These are phyloP conservation scores for Mactra quadrangularis DNA, from an alignment of 1,140 invertebrate genomes.

Conservation along the genomic window DNA sequence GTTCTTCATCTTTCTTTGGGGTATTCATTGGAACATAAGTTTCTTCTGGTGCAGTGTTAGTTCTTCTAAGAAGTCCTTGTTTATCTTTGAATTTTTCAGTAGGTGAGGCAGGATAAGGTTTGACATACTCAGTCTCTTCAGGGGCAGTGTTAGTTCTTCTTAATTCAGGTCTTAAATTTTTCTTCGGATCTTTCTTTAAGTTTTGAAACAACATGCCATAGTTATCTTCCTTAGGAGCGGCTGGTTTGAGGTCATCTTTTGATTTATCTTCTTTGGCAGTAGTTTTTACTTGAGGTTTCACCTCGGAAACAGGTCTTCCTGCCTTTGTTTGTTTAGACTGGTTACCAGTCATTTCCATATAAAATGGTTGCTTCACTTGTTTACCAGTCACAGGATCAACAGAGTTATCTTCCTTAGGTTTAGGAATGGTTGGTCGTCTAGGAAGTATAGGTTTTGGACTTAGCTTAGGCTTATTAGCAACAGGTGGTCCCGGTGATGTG, in stretches of 20 bases:
- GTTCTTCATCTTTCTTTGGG: neutral
- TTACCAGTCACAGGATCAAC: slow-evolving; percentile 31
- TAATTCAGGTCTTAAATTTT: neutral
- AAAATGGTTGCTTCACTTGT: slow-evolving; percentile 24
- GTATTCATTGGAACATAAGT: slow-evolving; percentile 21
- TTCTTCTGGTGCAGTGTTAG: slow-evolving; percentile 48
- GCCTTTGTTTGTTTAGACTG: neutral
- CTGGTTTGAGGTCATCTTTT: neutral
- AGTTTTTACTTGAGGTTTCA: slow-evolving; percentile 34
- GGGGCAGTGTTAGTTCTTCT: slow-evolving; percentile 25
- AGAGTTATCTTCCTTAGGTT: slow-evolving; percentile 24
- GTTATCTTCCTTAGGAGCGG: slow-evolving; percentile 42
- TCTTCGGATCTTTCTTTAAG: slow-evolving; percentile 44
- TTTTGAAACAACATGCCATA: slow-evolving; percentile 61
- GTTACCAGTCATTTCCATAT: slow-evolving; percentile 42
- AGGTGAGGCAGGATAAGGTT: slow-evolving; percentile 5
- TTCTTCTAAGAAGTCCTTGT: neutral
- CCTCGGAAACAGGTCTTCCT: slow-evolving; percentile 36
- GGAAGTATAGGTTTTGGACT: slow-evolving; percentile 9
- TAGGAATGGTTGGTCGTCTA: neutral
- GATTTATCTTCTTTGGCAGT: neutral
- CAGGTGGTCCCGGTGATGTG: neutral
- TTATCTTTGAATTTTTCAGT: slow-evolving; percentile 38
- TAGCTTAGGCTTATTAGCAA: neutral
- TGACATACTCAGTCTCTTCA: slow-evolving; percentile 13